A percentile compares a stretch with the other conserved stretches of the same genome.
phyloP scores from a whole-genome alignment of 2,113 vertebrate genomes.

The Setophaga coronata region DNA sequence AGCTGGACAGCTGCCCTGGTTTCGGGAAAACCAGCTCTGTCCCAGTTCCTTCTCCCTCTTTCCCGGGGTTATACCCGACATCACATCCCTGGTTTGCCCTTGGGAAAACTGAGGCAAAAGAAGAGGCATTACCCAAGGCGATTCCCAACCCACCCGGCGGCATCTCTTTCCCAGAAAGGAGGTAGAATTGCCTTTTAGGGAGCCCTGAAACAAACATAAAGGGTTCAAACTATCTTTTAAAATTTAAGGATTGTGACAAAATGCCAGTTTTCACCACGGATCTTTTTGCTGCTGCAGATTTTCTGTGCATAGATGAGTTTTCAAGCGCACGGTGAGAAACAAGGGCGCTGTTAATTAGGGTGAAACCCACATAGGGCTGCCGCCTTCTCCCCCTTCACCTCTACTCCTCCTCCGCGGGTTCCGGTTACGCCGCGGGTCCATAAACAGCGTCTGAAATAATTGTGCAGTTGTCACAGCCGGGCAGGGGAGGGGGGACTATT shows the following conservation, averaged over 20 bases:
- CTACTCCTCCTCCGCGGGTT: background rate
- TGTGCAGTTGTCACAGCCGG: constrained; percentile 67
- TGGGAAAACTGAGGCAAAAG: background rate
- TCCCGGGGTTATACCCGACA: accelerated
- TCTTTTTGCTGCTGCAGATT: background rate
- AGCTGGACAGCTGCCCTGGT: background rate
- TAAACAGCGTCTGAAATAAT: constrained; percentile 59
- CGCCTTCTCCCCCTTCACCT: background rate
- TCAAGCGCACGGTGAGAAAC: background rate
- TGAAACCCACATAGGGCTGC: background rate
- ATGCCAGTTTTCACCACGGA: accelerated
- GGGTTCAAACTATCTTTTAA: background rate
- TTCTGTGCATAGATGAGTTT: accelerated
- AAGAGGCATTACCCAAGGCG: accelerated
- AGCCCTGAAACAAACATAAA: background rate
- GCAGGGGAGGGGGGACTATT: constrained; percentile 43
- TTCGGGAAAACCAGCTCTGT: background rate
- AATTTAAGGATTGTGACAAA: background rate
- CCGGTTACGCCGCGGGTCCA: background rate
- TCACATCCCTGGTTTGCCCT: background rate
- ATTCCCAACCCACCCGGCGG: background rate
- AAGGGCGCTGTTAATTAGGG: background rate
- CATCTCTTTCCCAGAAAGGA: background rate
- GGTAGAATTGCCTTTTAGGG: background rate
- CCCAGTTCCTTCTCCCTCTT: background rate